Percentiles rank a stretch among this genome's conserved stretches.
These are phyloP conservation scores for Molossus alvarezi DNA, from an alignment of 2,797 vertebrate genomes.

Conservation along the genomic window DNA sequence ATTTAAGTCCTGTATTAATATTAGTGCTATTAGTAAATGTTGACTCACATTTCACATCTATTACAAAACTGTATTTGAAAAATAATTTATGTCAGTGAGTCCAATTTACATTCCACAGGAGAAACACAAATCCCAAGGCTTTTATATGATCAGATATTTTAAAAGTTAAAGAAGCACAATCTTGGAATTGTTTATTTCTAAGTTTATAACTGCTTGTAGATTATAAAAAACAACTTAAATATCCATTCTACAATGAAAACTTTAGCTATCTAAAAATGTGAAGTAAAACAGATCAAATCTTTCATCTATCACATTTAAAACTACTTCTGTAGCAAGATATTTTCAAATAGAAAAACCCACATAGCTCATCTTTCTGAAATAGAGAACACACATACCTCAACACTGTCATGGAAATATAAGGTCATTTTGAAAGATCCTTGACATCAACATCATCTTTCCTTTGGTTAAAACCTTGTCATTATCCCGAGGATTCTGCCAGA, in stretches of 20 bases:
- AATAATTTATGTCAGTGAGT: neutral
- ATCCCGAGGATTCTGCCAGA: constrained; percentile 10
- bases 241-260: neutral
- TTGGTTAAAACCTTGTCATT: constrained; percentile 41
- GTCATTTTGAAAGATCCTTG: constrained; percentile 3
- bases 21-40: neutral
- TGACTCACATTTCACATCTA: neutral
- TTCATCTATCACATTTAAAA: neutral
- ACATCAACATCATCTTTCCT: neutral
- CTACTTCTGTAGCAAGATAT: constrained; percentile 18
- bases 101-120: neutral
- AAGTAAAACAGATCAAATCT: constrained; percentile 39
- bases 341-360: neutral
- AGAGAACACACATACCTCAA: neutral
- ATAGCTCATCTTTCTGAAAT: neutral
- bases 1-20: neutral
- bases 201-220: neutral
- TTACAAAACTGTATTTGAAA: neutral
- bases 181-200: neutral
- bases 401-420: constrained; percentile 29
- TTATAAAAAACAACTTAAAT: neutral
- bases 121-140: neutral
- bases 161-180: neutral
- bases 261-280: neutral
- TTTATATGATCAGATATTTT: neutral